phyloP scores from a whole-genome alignment of 2,113 vertebrate species.

The Microcebus tavaratra region DNA sequence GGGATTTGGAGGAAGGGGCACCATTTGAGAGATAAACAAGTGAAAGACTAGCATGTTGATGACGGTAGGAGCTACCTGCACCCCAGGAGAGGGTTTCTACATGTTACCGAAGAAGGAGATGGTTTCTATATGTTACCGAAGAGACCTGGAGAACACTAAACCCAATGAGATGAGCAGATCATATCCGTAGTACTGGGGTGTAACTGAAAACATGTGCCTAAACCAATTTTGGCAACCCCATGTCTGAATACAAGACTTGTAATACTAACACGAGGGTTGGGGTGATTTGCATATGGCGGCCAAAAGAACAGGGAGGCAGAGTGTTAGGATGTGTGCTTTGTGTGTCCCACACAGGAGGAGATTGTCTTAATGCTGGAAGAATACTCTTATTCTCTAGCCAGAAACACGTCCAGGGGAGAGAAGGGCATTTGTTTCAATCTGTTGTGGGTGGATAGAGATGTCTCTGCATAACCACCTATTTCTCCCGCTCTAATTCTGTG shows the following conservation, averaged over 20 bases:
- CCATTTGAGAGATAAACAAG: not conserved
- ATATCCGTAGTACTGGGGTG: fast-evolving
- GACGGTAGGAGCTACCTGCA: not conserved
- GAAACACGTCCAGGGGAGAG: not conserved
- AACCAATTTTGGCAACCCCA: not conserved
- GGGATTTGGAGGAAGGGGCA: not conserved
- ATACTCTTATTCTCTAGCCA: not conserved
- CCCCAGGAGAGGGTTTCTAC: not conserved
- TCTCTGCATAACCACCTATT: not conserved
- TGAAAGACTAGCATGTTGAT: not conserved
- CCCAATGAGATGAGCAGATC: not conserved
- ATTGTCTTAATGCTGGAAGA: not conserved
- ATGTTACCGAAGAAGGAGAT: too few relatives aligned
- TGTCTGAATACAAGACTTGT: not conserved
- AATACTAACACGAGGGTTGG: not conserved
- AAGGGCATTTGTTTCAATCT: not conserved
- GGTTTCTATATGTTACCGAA: too few relatives aligned
- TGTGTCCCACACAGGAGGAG: too few relatives aligned
- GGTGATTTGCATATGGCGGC: not conserved
- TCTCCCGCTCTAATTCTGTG: not conserved
- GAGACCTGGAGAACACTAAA: not conserved
- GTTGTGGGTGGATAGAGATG: not conserved
- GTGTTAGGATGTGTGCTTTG: not conserved
- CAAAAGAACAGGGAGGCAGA: not conserved
- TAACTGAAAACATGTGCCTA: not conserved